phyloP scores from a whole-genome alignment of 1,140 invertebrate species.

The Pinna nobilis region DNA sequence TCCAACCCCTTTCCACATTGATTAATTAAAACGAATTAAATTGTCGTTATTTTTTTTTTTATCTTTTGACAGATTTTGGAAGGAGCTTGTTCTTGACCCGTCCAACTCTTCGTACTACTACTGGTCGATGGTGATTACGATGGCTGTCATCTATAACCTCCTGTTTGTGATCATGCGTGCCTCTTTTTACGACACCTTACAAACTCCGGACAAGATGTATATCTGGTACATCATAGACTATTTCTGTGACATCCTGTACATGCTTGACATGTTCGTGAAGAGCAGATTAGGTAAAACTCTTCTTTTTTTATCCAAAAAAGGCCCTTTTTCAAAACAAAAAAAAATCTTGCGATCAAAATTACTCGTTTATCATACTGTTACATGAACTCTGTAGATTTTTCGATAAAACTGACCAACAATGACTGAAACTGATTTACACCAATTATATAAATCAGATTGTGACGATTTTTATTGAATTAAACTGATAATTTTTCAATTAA shows the following conservation, averaged over 20 bases:
- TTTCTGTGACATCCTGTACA: conserved; percentile 88
- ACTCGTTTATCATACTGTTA: too few relatives aligned
- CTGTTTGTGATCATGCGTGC: conserved; percentile 90
- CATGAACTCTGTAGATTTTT: too few relatives aligned
- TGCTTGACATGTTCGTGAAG: conserved; percentile 89
- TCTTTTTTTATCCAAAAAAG: too few relatives aligned
- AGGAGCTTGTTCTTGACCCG: conserved; percentile 73
- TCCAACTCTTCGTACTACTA: conserved; percentile 82
- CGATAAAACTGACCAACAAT: too few relatives aligned
- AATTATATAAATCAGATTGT: too few relatives aligned
- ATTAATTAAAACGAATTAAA: not conserved
- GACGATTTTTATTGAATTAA: too few relatives aligned
- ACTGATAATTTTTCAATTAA: too few relatives aligned
- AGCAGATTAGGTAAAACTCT: conserved; percentile 89
- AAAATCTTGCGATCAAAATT: too few relatives aligned
- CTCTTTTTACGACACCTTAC: conserved; percentile 90
- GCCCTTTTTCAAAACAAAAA: too few relatives aligned
- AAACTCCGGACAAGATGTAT: conserved; percentile 79
- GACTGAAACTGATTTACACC: too few relatives aligned
- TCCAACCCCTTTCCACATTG: too few relatives aligned
- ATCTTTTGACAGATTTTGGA: conserved; percentile 58
- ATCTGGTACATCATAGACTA: conserved; percentile 89
- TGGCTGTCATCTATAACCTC: conserved; percentile 92
- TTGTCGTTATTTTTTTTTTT: conserved; percentile 4
- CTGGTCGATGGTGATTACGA: conserved; percentile 45